Conservation (phyloP, 1,140 invertebrate genomes). For the Ceratitis capitata region DNA sequence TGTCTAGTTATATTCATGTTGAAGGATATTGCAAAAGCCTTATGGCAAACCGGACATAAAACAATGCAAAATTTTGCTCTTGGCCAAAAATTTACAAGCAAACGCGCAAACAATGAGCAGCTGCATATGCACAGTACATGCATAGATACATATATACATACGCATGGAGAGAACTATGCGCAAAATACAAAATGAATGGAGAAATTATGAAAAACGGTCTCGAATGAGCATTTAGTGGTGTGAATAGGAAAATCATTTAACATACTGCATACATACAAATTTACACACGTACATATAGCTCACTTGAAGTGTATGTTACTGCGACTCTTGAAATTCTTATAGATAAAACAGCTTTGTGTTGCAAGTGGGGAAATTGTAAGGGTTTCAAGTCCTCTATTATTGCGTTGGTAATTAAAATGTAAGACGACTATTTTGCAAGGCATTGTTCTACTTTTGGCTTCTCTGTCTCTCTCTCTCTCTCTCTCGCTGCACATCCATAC, state of each 20-base stretch:
- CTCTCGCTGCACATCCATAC: background rate
- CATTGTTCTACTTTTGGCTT: background rate
- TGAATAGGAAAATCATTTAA: background rate
- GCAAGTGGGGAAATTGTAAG: background rate
- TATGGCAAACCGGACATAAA: background rate
- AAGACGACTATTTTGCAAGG: slow-evolving; percentile 8
- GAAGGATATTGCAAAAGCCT: background rate
- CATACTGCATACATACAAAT: too few species aligned
- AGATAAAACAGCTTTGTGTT: background rate
- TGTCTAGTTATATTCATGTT: background rate
- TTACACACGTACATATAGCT: background rate
- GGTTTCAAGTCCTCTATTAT: background rate
- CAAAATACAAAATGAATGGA: background rate
- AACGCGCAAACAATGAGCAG: background rate
- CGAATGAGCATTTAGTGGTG: background rate
- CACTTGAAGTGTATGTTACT: background rate
- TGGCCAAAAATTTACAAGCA: background rate
- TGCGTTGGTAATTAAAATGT: background rate
- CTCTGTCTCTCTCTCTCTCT: too few species aligned
- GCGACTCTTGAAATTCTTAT: background rate
- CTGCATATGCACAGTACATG: background rate
- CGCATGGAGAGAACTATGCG: background rate
- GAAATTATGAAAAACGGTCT: slow-evolving; percentile 15
- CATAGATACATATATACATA: background rate
- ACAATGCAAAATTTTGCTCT: background rate